Evolutionary conservation across 2,797 vertebrate genomes (phyloP).

Genomic region (Nothura maculosa): DNA sequence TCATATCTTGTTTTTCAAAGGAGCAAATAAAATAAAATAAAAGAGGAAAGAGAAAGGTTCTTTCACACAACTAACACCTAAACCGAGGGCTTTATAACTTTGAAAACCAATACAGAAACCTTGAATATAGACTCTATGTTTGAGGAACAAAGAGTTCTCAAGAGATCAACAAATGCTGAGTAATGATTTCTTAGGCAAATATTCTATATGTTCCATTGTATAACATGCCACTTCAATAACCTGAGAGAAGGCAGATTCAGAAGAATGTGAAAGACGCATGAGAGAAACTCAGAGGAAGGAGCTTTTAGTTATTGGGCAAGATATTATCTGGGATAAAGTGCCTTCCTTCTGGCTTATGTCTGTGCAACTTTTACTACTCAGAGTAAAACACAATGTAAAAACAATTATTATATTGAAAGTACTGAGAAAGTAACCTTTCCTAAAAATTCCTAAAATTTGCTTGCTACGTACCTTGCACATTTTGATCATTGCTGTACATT

Average conservation of each 20-base stretch:
- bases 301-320: neutral
- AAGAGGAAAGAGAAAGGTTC: neutral
- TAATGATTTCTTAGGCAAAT: neutral
- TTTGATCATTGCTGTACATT: neutral
- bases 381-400: neutral
- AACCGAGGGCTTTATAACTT: neutral
- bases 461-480: neutral
- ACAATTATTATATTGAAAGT: neutral
- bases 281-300: neutral
- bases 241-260: neutral
- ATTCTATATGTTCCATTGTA: neutral
- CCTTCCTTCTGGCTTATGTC: neutral
- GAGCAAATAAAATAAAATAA: neutral
- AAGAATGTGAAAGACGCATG: neutral
- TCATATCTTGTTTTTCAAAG: neutral
- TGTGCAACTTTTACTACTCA: neutral
- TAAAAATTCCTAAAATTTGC: neutral
- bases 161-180: neutral
- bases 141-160: neutral
- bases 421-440: neutral
- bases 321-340: neutral
- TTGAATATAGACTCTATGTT: neutral
- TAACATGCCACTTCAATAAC: neutral
- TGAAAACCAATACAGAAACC: neutral
- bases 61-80: neutral